Base-by-base conservation (phyloP, 2,888 invertebrate species). In the Amphipyra berbera region DNA sequence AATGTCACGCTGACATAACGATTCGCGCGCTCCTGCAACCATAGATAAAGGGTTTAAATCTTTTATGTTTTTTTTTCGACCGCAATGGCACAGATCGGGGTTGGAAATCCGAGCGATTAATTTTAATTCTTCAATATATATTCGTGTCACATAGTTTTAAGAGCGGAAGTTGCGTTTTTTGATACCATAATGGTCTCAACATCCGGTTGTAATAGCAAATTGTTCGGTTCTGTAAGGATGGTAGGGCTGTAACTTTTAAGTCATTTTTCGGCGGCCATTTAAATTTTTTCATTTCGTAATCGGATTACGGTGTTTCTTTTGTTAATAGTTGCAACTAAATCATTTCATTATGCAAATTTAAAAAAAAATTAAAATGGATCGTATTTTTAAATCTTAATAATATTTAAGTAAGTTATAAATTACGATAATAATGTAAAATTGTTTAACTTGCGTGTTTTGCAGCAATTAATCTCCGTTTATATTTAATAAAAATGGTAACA, bases 91-190 rank as follows among this genome's bases (percentile, higher is more conserved):
- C 71, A 79, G 80, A 82, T 84, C 80, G 70, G 77, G 76, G 81
- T 76, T 82, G 74, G 60, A 76, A 83, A 84, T 77, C 75, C 77
- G 61, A 78, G 61, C 76, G 79, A 75, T 81, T 81, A 82, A 78
- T 81, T 76, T 81, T 92, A 93, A 93, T 93, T 81, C 92, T 73
- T 64, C 73, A 73, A 92, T 93, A 91, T 84, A 83, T 81, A 93
- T 92, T 91, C 93, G 73, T 82, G 90, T 90, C 93, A 92, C 89
- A 89, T 76, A 84, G 82, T 87, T 87, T 85, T 82, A 82, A 81
- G 77, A 84, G 83, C 91, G 92, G 92, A 93, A 90, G 88, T 86
- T 61, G 68, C 61, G 72, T 77, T 88, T 90, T 87, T 88, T 89
- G 88, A 80, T 70, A 79, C 67, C 80, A 87, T 90, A 80, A 88